Percentiles rank a stretch among this genome's conserved stretches.
These are phyloP conservation scores for Liasis olivaceus DNA, from an alignment of 2,797 vertebrate genomes.

Conservation along the genomic window DNA sequence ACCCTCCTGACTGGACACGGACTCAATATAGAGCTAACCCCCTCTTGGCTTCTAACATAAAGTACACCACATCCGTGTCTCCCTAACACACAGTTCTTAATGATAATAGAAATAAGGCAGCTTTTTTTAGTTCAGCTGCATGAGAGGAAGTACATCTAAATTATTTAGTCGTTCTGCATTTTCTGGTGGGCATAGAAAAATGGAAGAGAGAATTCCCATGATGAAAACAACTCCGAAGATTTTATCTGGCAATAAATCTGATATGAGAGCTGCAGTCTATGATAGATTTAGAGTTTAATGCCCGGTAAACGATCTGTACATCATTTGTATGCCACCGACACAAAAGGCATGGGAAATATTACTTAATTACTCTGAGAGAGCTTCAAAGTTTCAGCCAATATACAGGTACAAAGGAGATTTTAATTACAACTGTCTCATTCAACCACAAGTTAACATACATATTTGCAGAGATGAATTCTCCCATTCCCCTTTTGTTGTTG, in stretches of 20 bases:
- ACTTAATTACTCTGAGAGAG: background rate
- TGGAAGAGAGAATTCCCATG: background rate
- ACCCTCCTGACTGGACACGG: background rate
- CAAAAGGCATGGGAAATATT: background rate
- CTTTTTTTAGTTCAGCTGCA: background rate
- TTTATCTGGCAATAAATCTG: background rate
- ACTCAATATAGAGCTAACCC: background rate
- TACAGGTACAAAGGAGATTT: background rate
- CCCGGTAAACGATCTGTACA: background rate
- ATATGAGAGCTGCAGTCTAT: background rate
- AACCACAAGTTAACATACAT: background rate
- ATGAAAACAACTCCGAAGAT: background rate
- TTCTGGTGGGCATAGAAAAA: background rate
- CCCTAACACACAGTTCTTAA: background rate
- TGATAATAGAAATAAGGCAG: background rate
- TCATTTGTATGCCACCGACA: background rate
- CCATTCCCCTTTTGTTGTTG: background rate
- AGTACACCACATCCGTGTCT: background rate
- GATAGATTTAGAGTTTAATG: background rate
- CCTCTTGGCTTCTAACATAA: background rate
- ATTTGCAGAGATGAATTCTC: background rate
- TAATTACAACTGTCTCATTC: background rate
- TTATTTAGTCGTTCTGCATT: background rate
- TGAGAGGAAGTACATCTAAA: background rate
- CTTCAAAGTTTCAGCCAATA: background rate